phyloP scores from a whole-genome alignment of 1,140 invertebrate species.

The Yoshiicerus persimilis region DNA sequence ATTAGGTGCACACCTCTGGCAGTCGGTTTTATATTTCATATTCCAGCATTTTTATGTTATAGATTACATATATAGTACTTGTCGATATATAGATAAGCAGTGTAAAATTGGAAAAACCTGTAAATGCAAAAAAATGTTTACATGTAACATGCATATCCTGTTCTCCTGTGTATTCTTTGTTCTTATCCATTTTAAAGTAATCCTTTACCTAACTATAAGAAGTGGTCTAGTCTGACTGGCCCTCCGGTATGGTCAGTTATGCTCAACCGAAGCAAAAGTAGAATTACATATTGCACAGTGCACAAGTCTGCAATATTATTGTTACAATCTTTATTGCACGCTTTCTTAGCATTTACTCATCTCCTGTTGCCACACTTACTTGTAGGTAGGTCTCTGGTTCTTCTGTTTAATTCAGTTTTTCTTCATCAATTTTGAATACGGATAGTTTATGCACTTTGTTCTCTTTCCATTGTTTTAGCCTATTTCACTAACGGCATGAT shows the following conservation, averaged over 20 bases:
- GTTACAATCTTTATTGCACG: not conserved
- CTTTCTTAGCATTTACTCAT: constrained; percentile 4
- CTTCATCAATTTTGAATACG: not conserved
- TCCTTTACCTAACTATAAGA: not conserved
- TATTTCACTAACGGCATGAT: not conserved
- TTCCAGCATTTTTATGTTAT: too few species aligned
- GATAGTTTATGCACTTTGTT: not conserved
- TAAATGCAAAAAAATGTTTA: too few species aligned
- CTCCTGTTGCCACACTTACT: not conserved
- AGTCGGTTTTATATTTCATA: too few species aligned
- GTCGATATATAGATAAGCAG: too few species aligned
- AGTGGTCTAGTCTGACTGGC: not conserved
- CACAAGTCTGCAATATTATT: not conserved
- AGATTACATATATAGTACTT: too few species aligned
- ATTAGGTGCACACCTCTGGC: too few species aligned
- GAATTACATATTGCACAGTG: not conserved
- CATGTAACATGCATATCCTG: not conserved
- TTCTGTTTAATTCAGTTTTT: not conserved
- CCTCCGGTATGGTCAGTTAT: not conserved
- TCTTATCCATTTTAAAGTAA: not conserved
- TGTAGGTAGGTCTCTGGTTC: not conserved
- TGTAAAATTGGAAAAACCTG: too few species aligned
- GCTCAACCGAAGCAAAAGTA: not conserved
- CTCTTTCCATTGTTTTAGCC: not conserved
- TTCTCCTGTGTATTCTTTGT: not conserved